Evolutionary conservation across 64 coral and sea anemone species (phyloP).

Genomic region (Actinia tenebrosa): DNA sequence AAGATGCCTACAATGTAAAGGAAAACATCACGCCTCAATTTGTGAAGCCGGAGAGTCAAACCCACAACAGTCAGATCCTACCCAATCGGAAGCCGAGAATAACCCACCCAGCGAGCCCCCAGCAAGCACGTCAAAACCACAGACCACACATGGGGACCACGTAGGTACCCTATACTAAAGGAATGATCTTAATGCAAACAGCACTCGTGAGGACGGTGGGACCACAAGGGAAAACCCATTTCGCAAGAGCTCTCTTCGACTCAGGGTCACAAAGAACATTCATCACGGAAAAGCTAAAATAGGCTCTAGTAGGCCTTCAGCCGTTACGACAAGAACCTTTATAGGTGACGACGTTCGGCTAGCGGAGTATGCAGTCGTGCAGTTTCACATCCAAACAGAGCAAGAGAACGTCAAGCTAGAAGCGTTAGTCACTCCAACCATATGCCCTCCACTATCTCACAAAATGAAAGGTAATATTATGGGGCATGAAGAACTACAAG

Average conservation of each 20-base stretch:
- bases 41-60: conserved; percentile 9
- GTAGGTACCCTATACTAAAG: conserved; percentile 1
- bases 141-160: conserved; percentile 25
- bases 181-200: conserved; percentile 50
- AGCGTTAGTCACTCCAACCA: conserved; percentile 14
- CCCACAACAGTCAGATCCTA: background rate
- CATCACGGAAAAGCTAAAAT: conserved; percentile 34
- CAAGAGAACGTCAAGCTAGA: conserved; percentile 34
- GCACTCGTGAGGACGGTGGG: background rate
- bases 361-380: conserved; percentile 24
- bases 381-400: conserved; percentile 16
- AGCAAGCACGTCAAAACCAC: background rate
- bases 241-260: conserved; percentile 35
- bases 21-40: conserved; percentile 57
- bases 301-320: conserved; percentile 22
- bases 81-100: background rate
- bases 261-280: conserved; percentile 17
- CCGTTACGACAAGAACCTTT: conserved; percentile 41
- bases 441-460: conserved; percentile 1
- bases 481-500: background rate
- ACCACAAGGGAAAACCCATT: background rate
- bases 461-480: background rate
- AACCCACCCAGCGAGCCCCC: background rate
- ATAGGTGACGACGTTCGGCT: conserved; percentile 44
- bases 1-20: conserved; percentile 43